Conservation (phyloP, 1,140 invertebrate genomes). For the Amphibalanus amphitrite region DNA sequence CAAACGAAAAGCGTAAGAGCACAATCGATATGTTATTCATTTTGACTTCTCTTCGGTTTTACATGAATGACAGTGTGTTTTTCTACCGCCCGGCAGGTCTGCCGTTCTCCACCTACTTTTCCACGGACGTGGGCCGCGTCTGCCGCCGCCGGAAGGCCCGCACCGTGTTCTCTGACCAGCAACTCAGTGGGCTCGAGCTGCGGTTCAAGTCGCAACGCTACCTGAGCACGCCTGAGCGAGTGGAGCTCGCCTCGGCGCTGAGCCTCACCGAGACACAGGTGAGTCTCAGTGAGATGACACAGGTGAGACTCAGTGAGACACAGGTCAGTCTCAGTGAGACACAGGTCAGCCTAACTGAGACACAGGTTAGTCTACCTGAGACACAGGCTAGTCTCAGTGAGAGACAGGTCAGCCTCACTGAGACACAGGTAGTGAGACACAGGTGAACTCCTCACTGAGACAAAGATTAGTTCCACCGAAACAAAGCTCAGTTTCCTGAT, state of each 20-base stretch:
- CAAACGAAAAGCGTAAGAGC: too few species aligned
- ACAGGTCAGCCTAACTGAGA: constrained; percentile 40
- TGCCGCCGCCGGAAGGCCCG: constrained; percentile 81
- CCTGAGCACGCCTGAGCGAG: constrained; percentile 86
- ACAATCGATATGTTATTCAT: too few species aligned
- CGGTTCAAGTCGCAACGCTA: constrained; percentile 91
- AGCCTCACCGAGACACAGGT: constrained; percentile 91
- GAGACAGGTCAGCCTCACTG: not conserved
- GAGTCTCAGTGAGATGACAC: constrained; percentile 39
- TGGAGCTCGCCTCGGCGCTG: constrained; percentile 78
- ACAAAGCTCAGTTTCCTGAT: not conserved
- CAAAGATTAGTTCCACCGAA: not conserved
- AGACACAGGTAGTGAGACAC: not conserved
- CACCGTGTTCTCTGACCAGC: constrained; percentile 95
- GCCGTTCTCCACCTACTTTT: constrained; percentile 1
- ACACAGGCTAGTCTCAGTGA: too few species aligned
- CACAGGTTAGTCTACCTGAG: too few species aligned
- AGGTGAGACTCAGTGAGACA: constrained; percentile 36
- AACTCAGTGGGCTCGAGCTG: constrained; percentile 83
- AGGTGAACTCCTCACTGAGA: not conserved
- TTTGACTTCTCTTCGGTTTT: too few species aligned
- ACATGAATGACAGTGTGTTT: too few species aligned
- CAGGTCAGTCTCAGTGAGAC: constrained; percentile 75
- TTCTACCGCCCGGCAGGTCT: too few species aligned
- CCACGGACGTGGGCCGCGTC: constrained; percentile 29